A percentile compares a stretch with the other conserved stretches of the same genome.
These are phyloP conservation scores for Pituophis catenifer DNA, from an alignment of 2,113 vertebrate genomes.

Conservation along the genomic window DNA sequence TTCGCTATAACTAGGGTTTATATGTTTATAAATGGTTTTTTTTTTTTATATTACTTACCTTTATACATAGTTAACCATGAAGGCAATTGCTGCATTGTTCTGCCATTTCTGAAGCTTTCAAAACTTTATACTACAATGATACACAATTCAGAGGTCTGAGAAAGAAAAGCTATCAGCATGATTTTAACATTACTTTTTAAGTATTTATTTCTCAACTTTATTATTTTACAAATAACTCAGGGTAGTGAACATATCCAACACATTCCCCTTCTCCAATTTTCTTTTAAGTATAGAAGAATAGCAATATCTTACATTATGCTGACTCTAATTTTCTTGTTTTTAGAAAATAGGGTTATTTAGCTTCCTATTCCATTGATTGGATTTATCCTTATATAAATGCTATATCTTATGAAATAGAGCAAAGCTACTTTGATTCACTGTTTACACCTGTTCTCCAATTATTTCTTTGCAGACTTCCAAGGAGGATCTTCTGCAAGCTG, in stretches of 20 bases:
- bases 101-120: not conserved
- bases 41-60: not conserved
- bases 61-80: conserved; percentile 30
- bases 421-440: conserved; percentile 6
- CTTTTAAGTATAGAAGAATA: conserved; percentile 18
- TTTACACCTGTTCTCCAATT: conserved; percentile 39
- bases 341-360: conserved; percentile 6
- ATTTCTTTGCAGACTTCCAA: conserved; percentile 88
- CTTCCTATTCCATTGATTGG: not conserved
- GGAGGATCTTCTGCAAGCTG: conserved; percentile 95
- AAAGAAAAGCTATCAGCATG: conserved; percentile 27
- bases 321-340: conserved; percentile 24
- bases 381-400: not conserved
- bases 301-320: conserved; percentile 12
- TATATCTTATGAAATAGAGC: conserved; percentile 2
- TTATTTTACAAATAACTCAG: not conserved
- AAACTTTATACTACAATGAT: not conserved
- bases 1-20: not conserved
- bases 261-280: not conserved
- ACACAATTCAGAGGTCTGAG: conserved; percentile 10
- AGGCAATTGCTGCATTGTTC: conserved; percentile 17
- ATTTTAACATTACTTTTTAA: not conserved
- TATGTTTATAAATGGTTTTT: not conserved
- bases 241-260: not conserved
- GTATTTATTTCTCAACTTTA: not conserved